Base-by-base conservation (phyloP, 2,888 invertebrate genomes). In the Hydrotaea diabolus region DNA sequence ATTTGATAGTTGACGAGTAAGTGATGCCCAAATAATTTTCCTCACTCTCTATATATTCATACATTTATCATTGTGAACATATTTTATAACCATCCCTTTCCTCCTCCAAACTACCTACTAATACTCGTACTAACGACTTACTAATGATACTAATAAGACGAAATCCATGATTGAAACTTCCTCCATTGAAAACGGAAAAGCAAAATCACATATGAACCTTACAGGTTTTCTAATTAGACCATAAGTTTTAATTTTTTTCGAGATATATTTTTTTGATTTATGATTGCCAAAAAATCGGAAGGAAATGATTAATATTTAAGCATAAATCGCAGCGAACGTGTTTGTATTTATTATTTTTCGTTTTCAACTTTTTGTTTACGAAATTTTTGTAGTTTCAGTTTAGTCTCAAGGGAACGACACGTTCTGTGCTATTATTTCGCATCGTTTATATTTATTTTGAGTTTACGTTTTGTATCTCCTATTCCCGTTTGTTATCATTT, bases 1-100 rank as follows among this genome's bases (percentile, higher is more conserved):
- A 96, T 93, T 94, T 97, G 88, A 95, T 97, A 88, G 96, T 97
- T 89, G 96, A 97, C 92, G 97, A 97, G 97, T 97, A 93, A 96
- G 97, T 96, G 13, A 66, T 81, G 71, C 15, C 43, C 19, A 64
- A 39, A 76, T 64, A 64, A 26, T 4, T 4, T 31, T 31, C 31
- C 31, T n/a, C n/a, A n/a, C 11, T 23, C 53, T 55, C 13, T 39
- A 39, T 36, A 55, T 36, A 23, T 26, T 11, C 9, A 46, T 71
- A 3, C 7, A 39, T 31, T 4, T 31, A 39, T 13, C 39, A 39
- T 39, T 9, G n/a, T n/a, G n/a, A n/a, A 8, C 8, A 39, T 39
- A 13, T 39, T 8, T 39, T 1, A 8, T 39, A 11, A 39, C 9
- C 39, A 39, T 13, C 39, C 4, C 39, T 11, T 1, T 39, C 39